Percentiles rank a stretch among this genome's conserved stretches.
Evolutionary conservation across 2,113 vertebrate species (phyloP).

Genomic region (Drymodes brunneopygia): DNA sequence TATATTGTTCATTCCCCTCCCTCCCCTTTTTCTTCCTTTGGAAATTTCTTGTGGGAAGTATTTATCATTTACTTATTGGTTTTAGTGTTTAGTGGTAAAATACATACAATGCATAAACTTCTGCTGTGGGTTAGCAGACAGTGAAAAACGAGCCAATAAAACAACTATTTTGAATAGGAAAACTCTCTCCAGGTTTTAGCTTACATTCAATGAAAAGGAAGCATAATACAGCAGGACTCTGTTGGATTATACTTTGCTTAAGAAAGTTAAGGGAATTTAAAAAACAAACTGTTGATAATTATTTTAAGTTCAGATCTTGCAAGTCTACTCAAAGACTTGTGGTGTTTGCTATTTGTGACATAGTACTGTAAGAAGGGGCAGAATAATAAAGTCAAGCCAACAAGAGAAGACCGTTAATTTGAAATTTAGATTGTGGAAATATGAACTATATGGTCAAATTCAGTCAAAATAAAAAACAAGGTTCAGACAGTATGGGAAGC

Average conservation of each 20-base stretch:
- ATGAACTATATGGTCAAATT: neutral
- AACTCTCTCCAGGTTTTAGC: neutral
- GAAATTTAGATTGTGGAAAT: neutral
- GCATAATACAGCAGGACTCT: neutral
- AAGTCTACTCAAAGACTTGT: neutral
- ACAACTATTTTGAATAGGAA: neutral
- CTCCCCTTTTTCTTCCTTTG: neutral
- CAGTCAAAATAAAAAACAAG: neutral
- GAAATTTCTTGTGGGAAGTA: neutral
- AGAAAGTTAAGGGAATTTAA: neutral
- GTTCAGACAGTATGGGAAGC: neutral
- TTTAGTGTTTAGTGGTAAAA: neutral
- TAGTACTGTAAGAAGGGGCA: neutral
- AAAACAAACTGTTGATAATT: neutral
- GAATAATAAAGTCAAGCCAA: neutral
- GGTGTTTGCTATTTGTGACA: neutral
- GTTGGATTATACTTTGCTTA: neutral
- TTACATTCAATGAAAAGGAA: neutral
- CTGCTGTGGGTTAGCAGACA: neutral
- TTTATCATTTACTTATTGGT: neutral
- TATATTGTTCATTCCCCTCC: neutral
- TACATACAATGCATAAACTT: fast-evolving
- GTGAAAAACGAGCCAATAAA: neutral
- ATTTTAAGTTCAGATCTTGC: neutral
- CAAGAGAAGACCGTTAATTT: neutral